Percentiles rank a stretch among this genome's conserved stretches.
These are phyloP conservation scores for Anhinga anhinga DNA, from an alignment of 2,113 vertebrate genomes.

Conservation along the genomic window DNA sequence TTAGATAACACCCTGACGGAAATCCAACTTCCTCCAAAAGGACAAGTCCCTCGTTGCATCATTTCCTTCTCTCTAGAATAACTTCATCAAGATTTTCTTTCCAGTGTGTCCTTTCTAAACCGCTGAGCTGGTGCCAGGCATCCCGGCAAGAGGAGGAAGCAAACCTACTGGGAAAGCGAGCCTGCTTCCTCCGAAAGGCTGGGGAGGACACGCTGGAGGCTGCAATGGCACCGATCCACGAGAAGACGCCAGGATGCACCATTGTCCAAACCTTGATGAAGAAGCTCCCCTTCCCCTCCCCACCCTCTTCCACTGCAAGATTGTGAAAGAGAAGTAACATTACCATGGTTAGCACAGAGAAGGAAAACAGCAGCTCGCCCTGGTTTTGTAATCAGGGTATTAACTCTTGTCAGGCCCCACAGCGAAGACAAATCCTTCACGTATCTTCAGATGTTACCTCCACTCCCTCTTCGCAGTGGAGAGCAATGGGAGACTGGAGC, in stretches of 20 bases:
- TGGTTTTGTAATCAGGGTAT: conserved; percentile 6
- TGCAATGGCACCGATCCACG: neutral
- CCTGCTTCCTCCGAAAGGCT: neutral
- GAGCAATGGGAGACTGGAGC: neutral
- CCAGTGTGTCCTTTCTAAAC: neutral
- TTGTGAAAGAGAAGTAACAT: conserved; percentile 46
- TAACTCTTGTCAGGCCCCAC: neutral
- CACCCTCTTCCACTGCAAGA: neutral
- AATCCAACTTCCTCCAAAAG: conserved; percentile 65
- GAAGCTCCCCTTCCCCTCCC: conserved; percentile 43
- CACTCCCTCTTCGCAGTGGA: neutral
- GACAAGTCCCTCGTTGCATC: conserved; percentile 60
- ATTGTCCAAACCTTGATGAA: conserved; percentile 10
- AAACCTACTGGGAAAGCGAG: neutral
- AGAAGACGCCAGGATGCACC: neutral
- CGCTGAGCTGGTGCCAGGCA: conserved; percentile 31
- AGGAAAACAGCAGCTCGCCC: conserved; percentile 2
- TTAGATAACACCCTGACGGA: conserved; percentile 34
- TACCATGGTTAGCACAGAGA: neutral
- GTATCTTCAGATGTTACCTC: neutral
- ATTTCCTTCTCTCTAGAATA: conserved; percentile 68
- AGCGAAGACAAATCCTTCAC: neutral
- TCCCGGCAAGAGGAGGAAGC: conserved; percentile 1
- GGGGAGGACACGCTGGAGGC: neutral
- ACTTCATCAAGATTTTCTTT: conserved; percentile 13